Evolutionary conservation across 2,797 vertebrate species (phyloP).

Genomic region (Gallinago stenura): DNA sequence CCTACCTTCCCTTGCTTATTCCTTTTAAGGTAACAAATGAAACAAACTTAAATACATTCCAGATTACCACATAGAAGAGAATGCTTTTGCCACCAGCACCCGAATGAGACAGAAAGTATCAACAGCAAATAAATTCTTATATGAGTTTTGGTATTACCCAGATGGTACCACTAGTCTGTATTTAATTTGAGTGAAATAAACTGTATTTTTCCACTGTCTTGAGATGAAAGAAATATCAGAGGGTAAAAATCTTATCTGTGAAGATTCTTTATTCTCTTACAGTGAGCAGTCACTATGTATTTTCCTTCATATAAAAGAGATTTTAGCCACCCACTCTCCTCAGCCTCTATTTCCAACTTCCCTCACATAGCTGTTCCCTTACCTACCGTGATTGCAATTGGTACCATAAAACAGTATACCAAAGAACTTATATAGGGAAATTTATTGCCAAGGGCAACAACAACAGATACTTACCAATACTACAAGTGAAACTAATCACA

Average conservation of each 20-base stretch:
- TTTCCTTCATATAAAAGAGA: not conserved
- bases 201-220: not conserved
- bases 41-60: not conserved
- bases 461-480: not conserved
- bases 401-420: not conserved
- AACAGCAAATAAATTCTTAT: not conserved
- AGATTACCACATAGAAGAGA: not conserved
- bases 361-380: not conserved
- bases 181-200: not conserved
- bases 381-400: not conserved
- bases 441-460: conserved; percentile 21
- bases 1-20: not conserved
- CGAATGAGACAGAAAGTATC: not conserved
- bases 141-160: not conserved
- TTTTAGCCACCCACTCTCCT: not conserved
- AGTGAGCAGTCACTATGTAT: not conserved
- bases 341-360: not conserved
- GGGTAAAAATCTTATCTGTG: not conserved
- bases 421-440: not conserved
- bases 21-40: conserved; percentile 11
- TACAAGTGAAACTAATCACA: conserved; percentile 45
- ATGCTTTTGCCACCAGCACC: not conserved
- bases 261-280: not conserved
- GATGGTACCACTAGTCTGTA: not conserved
- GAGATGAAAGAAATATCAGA: not conserved